These are phyloP conservation scores for Chloroceryle inda DNA, from an alignment of 2,797 vertebrate genomes.

Conservation along the genomic window DNA sequence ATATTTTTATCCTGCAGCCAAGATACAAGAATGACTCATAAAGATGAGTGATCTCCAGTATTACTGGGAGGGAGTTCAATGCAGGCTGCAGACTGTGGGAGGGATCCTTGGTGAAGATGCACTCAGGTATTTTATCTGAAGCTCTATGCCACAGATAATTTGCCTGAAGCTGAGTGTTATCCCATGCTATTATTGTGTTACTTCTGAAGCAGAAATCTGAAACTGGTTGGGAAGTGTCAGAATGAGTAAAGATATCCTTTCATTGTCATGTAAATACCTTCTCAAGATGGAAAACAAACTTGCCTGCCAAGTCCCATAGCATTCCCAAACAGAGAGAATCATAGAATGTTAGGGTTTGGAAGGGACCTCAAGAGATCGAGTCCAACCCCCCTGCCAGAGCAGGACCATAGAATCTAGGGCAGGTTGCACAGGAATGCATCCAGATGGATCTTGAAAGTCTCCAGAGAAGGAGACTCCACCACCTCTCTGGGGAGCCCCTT, in stretches of 20 bases:
- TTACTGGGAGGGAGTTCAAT: not conserved
- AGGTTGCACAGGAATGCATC: too few relatives aligned
- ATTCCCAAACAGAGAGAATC: not conserved
- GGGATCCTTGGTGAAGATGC: not conserved
- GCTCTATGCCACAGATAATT: not conserved
- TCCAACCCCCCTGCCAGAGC: too few relatives aligned
- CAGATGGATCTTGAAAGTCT: too few relatives aligned
- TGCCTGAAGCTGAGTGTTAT: not conserved
- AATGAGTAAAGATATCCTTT: not conserved
- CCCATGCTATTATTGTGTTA: not conserved
- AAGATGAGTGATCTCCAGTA: rapidly evolving
- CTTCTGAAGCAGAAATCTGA: not conserved
- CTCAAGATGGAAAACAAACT: not conserved
- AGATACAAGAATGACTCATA: not conserved
- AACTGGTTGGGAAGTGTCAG: not conserved
- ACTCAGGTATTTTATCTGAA: not conserved
- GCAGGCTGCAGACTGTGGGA: not conserved
- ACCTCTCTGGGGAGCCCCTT: too few relatives aligned
- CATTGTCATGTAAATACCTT: not conserved
- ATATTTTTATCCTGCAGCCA: constrained; percentile 17
- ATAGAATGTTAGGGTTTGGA: too few relatives aligned
- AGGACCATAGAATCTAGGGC: too few relatives aligned
- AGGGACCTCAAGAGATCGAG: too few relatives aligned
- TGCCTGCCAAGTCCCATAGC: rapidly evolving
- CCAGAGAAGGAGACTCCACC: too few relatives aligned